These are phyloP conservation scores for Gallirallus australis DNA, from an alignment of 2,797 vertebrate species.

Conservation along the genomic window DNA sequence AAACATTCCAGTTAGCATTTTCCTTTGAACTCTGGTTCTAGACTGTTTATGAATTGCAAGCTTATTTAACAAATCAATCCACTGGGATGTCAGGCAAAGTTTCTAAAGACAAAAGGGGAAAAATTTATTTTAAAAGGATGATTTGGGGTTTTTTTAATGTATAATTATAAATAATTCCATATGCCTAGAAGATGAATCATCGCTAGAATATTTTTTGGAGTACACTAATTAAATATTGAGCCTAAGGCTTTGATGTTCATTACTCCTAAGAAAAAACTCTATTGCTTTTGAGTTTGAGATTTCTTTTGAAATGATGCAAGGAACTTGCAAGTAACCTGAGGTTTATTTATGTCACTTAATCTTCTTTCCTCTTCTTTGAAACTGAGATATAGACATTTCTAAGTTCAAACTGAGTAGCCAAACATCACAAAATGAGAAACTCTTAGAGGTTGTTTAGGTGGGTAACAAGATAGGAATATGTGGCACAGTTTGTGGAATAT, in stretches of 20 bases:
- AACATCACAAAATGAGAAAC: not conserved
- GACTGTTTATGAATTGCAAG: not conserved
- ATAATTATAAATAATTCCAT: not conserved
- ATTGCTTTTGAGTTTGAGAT: not conserved
- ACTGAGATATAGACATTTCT: not conserved
- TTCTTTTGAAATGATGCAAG: not conserved
- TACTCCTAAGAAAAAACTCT: not conserved
- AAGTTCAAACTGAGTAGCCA: not conserved
- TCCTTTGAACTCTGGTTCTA: not conserved
- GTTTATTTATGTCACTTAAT: not conserved
- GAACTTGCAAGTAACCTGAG: not conserved
- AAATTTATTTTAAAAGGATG: not conserved
- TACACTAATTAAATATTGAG: not conserved
- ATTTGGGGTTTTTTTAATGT: not conserved
- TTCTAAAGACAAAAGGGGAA: not conserved
- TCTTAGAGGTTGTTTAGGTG: not conserved
- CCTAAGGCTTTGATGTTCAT: not conserved
- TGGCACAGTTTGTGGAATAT: not conserved
- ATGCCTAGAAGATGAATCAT: not conserved
- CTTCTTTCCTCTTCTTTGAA: not conserved
- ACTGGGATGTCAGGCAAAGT: not conserved
- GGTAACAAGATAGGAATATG: rapidly evolving
- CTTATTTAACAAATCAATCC: not conserved
- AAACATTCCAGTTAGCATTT: not conserved
- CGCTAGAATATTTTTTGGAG: not conserved